phyloP scores from a whole-genome alignment of 1,140 invertebrate species.

The Calycopis cecrops region DNA sequence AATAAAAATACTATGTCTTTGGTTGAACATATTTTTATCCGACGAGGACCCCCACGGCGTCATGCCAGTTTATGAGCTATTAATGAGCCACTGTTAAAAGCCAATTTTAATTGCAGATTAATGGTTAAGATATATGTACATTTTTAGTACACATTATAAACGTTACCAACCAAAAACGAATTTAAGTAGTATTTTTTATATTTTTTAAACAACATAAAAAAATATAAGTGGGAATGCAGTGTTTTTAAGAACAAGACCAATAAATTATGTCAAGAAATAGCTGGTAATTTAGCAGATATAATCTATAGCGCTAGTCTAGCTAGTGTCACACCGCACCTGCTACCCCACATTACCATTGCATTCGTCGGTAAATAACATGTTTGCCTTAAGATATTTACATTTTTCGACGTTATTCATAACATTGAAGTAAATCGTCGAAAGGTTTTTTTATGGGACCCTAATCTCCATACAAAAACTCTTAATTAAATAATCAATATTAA shows the following conservation, averaged over 20 bases:
- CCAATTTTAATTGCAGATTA: too few relatives aligned
- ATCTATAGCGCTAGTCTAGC: constrained; percentile 6
- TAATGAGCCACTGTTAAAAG: too few relatives aligned
- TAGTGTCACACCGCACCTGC: constrained; percentile 3
- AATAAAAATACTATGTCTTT: too few relatives aligned
- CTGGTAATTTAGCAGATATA: constrained; percentile 8
- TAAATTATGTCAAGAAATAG: constrained; percentile 5
- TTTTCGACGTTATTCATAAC: neutral
- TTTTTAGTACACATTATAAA: too few relatives aligned
- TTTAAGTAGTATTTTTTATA: neutral
- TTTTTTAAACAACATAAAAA: too few relatives aligned
- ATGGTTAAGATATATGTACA: too few relatives aligned
- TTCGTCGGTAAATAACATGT: constrained; percentile 1
- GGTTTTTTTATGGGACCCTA: too few relatives aligned
- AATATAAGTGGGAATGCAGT: neutral
- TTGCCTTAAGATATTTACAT: constrained; percentile 2
- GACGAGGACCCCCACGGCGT: too few relatives aligned
- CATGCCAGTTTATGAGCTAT: too few relatives aligned
- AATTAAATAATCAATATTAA: too few relatives aligned
- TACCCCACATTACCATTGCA: neutral
- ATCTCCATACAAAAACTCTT: too few relatives aligned
- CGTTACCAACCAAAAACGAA: neutral
- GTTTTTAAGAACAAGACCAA: constrained; percentile 3
- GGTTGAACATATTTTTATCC: too few relatives aligned
- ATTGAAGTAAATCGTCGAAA: neutral